Base-by-base conservation (phyloP, 1,140 invertebrate species). In the Drosophila pectinifera region DNA sequence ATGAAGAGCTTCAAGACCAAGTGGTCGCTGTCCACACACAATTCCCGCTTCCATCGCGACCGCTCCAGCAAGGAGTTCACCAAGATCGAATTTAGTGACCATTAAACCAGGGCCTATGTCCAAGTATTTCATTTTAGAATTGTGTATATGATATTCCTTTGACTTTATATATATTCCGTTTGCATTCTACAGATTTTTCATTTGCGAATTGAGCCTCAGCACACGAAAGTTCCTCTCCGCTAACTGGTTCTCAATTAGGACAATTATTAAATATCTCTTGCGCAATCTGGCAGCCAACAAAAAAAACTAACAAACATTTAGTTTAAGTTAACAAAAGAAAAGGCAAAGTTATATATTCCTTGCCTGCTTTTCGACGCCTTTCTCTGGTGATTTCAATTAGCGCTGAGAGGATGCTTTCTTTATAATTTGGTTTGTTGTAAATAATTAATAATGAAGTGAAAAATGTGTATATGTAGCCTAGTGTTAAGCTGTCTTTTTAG, bases 11-110 rank as follows among this genome's bases (percentile, higher is more conserved):
- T 92, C 74, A 92, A 92, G 69, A 92, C 91, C 4, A 92, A 92
- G 43, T 92, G 91, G 91, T 92, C 91, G 1, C 45, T 92, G 7
- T 91, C 91, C 55, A 92, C 91, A 2, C 91, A 92, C 75, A 92
- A 91, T 39, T 92, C 91, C 1, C 78, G 91, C 2, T 92, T 92
- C 51, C 91, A 92, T 76, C 82, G 91, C 3, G 80, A 91, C 16
- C 61, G 83, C 5, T 14, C 55, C 2, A 75, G 64, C 48, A 91
- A 90, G 28, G 91, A 92, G 57, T 64, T 80, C 36, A 85, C 78
- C 31, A 83, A 90, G 78, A 76, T 91, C 18, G 80, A 83, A 1
- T 62, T 63, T 24, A 8, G 42, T 10, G 65, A 83, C 31, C 62
- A 56, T 1, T 49, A n/a, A 39, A 10, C 0, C 22, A 22, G 2